These are phyloP conservation scores for Phanerotoma sp. DNA, from an alignment of 2,888 invertebrate genomes.

Conservation along the genomic window DNA sequence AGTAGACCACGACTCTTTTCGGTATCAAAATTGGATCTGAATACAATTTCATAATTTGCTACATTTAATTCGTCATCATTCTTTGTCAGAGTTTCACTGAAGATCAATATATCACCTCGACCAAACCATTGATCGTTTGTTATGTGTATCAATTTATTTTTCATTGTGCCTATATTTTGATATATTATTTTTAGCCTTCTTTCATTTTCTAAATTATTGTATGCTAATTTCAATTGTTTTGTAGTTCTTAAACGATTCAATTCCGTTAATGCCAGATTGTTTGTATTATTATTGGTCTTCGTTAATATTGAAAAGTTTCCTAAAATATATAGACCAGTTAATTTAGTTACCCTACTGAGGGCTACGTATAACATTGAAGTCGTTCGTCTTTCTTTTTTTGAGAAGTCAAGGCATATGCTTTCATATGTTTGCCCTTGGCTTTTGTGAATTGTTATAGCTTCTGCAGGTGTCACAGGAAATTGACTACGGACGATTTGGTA, in stretches of 20 bases:
- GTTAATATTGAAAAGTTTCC: background rate
- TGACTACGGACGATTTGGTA: background rate
- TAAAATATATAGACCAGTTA: slow-evolving; percentile 16
- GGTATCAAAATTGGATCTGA: background rate
- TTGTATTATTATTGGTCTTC: background rate
- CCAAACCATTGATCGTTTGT: slow-evolving; percentile 11
- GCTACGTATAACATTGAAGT: slow-evolving; percentile 2
- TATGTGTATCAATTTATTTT: slow-evolving; percentile 8
- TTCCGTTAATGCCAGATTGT: background rate
- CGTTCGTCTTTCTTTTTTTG: background rate
- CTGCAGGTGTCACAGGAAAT: background rate
- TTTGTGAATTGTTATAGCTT: slow-evolving; percentile 1
- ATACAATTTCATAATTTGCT: background rate
- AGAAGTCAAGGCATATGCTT: background rate
- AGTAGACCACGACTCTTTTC: background rate
- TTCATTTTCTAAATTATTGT: slow-evolving; percentile 3
- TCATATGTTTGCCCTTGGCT: background rate
- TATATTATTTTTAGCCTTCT: slow-evolving; percentile 9
- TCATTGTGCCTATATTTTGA: slow-evolving; percentile 14
- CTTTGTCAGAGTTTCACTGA: background rate
- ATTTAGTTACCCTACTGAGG: slow-evolving; percentile 1
- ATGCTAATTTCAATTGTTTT: background rate
- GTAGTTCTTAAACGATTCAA: background rate
- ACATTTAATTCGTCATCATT: background rate
- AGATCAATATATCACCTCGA: background rate